phyloP scores from a whole-genome alignment of 2,113 vertebrate genomes.

The Sinosuthora webbiana region DNA sequence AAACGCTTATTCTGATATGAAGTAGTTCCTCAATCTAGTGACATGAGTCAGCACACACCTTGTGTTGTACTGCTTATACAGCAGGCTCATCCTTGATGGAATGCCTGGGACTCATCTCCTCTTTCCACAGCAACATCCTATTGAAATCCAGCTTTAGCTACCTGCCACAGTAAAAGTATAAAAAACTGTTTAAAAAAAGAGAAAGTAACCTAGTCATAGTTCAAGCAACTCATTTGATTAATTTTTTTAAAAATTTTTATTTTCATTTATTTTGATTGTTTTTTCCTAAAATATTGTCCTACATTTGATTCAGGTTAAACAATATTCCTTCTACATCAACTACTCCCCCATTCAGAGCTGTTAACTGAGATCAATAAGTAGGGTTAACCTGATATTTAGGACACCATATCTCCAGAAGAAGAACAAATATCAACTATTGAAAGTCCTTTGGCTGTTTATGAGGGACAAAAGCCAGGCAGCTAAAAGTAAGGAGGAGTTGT shows the following conservation, averaged over 20 bases:
- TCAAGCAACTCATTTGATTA: neutral
- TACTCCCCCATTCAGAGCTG: neutral
- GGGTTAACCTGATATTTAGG: neutral
- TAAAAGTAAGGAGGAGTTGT: neutral
- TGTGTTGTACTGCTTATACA: neutral
- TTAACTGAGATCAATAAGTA: neutral
- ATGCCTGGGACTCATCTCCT: neutral
- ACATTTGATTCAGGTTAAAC: neutral
- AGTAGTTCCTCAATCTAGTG: neutral
- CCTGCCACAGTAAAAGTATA: neutral
- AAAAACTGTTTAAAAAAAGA: neutral
- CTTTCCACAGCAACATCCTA: neutral
- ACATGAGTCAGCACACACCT: neutral
- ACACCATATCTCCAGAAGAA: neutral
- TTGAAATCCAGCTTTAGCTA: neutral
- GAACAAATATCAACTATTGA: neutral
- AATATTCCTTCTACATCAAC: neutral
- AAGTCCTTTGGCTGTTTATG: neutral
- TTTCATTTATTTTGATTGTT: neutral
- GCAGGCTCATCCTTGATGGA: neutral
- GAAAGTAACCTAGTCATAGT: accelerated
- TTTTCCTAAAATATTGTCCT: neutral
- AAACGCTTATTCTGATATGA: neutral
- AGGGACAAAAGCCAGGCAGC: neutral
- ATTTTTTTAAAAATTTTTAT: neutral